Conservation (phyloP, 2,113 vertebrate genomes). For the Malurus alboscapulatus region DNA sequence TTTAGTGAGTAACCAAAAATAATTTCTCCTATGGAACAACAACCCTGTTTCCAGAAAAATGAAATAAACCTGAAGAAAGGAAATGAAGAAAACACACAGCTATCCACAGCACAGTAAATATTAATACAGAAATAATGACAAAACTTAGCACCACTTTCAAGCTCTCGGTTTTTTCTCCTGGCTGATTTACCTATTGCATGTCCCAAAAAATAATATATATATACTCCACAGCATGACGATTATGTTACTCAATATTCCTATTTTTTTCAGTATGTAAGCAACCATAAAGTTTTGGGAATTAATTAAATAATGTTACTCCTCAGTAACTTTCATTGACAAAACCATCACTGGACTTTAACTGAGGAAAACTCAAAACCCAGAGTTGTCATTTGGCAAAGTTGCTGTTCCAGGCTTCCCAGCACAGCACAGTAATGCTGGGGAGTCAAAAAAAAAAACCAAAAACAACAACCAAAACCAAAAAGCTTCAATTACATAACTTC, state of each 20-base stretch:
- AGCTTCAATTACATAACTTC: not conserved
- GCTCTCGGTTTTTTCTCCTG: fast-evolving
- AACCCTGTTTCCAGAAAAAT: not conserved
- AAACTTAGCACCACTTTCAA: not conserved
- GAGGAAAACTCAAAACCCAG: not conserved
- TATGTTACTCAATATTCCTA: not conserved
- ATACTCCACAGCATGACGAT: not conserved
- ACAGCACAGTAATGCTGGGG: not conserved
- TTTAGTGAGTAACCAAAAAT: not conserved
- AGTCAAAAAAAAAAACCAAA: not conserved
- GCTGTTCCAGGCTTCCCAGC: not conserved
- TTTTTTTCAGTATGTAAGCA: not conserved
- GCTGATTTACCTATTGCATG: not conserved
- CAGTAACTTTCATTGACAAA: not conserved
- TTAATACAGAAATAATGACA: not conserved
- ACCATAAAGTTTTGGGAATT: not conserved
- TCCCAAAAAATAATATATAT: not conserved
- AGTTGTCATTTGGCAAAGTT: not conserved
- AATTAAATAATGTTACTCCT: not conserved
- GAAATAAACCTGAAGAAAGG: not conserved
- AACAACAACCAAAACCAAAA: too few relatives aligned
- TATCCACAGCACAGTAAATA: not conserved
- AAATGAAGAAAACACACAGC: not conserved
- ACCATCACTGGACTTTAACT: not conserved
- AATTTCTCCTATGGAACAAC: not conserved